Evolutionary conservation across 2,888 invertebrate species (phyloP), one percentile per base, ranked within the genome.

Genomic region (Empis stercorea): DNA sequence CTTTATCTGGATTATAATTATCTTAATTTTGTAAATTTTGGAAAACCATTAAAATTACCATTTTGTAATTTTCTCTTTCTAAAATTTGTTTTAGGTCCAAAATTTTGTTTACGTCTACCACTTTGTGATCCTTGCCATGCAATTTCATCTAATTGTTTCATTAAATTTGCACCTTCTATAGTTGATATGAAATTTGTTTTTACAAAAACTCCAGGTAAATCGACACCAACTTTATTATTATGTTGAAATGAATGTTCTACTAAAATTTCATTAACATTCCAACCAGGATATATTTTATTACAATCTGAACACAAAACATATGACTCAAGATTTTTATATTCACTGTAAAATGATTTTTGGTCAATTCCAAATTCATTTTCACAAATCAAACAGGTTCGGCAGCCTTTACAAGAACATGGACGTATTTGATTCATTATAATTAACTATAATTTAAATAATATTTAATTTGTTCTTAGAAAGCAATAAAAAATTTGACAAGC

Each of bases 1-100:
- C 96, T 60, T 84, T 80, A 50, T 70, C 68, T 0, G 87, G 84
- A 55, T 84, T 79, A 69, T 99, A 99, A 61, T 83, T 80, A 0
- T 84, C 76, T 62, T 93, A 80, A 83, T 59, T 82, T 76, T 0
- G 91, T 84, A 63, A 78, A 84, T 17, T 65, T 63, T 1, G 97
- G 97, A 68, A 95, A 89, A 0, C 99, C 95, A 38, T 74, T 70
- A 62, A 96, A 97, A n/a, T 73, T 67, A 0, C 85, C 88, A 15
- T 78, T 56, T 50, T 76, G 80, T 9, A 95, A 68, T 67, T 89
- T 94, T 57, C 80, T 80, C 66, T 89, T 92, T 64, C 95, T 97
- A 65, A 99, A 99, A 70, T 99, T 99, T 11, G 95, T 93, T 71
- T 95, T 96, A 1, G 99, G 99, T 1, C 99, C 99, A 69, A 82